These are phyloP conservation scores for Erebia ligea DNA, from an alignment of 2,888 invertebrate genomes.

Conservation along the genomic window DNA sequence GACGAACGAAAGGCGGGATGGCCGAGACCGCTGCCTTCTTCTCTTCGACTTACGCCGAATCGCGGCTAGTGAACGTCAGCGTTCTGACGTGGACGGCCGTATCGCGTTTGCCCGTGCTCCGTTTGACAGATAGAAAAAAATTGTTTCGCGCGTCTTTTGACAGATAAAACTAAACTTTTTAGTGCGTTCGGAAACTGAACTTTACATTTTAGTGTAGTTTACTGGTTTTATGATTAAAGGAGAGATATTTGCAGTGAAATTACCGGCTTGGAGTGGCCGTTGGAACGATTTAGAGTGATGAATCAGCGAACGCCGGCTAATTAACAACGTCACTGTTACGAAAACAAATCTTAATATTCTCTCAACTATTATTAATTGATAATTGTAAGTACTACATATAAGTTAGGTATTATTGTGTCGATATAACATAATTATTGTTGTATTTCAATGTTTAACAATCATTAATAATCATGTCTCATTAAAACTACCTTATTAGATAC, in stretches of 20 bases:
- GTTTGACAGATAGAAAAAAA: slow-evolving; percentile 71
- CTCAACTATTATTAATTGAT: slow-evolving; percentile 58
- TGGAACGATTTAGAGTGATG: slow-evolving; percentile 81
- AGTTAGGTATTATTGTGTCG: neutral
- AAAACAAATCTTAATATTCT: slow-evolving; percentile 72
- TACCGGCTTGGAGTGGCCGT: slow-evolving; percentile 69
- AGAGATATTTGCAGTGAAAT: slow-evolving; percentile 67
- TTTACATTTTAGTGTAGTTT: slow-evolving; percentile 53
- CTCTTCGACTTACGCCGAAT: slow-evolving; percentile 79
- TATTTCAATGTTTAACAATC: neutral
- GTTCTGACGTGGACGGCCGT: slow-evolving; percentile 77
- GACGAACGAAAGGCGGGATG: slow-evolving; percentile 82
- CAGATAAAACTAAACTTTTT: slow-evolving; percentile 68
- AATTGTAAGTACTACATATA: slow-evolving; percentile 66
- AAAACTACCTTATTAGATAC: neutral
- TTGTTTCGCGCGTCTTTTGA: slow-evolving; percentile 77
- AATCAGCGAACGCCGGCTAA: slow-evolving; percentile 81
- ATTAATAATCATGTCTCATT: neutral
- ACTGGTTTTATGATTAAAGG: slow-evolving; percentile 47
- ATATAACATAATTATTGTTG: neutral
- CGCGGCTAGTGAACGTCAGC: slow-evolving; percentile 81
- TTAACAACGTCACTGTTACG: slow-evolving; percentile 75
- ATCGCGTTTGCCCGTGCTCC: slow-evolving; percentile 58
- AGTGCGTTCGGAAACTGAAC: slow-evolving; percentile 62
- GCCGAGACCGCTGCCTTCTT: slow-evolving; percentile 82